phyloP scores from a whole-genome alignment of 2,113 vertebrate species.

The Lonchura striata region DNA sequence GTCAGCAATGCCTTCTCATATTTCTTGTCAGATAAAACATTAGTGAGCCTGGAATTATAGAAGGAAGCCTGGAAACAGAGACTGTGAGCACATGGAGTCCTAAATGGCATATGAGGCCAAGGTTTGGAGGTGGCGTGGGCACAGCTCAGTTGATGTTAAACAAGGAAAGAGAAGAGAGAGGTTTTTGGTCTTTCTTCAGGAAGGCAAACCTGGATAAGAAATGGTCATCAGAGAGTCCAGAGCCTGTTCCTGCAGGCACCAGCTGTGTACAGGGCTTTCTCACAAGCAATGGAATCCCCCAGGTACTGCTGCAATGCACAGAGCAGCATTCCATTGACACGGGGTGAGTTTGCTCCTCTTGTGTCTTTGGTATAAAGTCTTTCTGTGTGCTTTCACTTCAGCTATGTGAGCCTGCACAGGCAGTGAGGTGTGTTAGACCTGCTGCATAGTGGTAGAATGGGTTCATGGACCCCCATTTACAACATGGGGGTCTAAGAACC shows the following conservation, averaged over 20 bases:
- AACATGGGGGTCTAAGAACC: neutral
- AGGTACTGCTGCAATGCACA: neutral
- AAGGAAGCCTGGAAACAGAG: neutral
- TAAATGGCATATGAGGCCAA: neutral
- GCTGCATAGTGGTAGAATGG: neutral
- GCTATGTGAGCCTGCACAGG: neutral
- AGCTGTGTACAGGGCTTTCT: neutral
- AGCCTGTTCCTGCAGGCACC: neutral
- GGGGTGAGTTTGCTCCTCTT: fast-evolving
- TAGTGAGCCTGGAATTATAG: neutral
- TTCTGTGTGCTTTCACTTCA: neutral
- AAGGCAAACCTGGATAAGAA: neutral
- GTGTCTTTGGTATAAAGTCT: neutral
- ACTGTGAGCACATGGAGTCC: neutral
- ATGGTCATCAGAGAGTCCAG: neutral
- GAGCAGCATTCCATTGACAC: neutral
- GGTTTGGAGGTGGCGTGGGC: neutral
- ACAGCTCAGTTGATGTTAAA: neutral
- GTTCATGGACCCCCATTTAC: neutral
- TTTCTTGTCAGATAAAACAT: neutral
- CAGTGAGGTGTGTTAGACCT: neutral
- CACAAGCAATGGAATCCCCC: neutral
- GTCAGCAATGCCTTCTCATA: neutral
- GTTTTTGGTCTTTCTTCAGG: neutral
- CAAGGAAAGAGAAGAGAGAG: neutral